Evolutionary conservation across 2,888 invertebrate genomes (phyloP).

Genomic region (Tolmerus cingulatus): DNA sequence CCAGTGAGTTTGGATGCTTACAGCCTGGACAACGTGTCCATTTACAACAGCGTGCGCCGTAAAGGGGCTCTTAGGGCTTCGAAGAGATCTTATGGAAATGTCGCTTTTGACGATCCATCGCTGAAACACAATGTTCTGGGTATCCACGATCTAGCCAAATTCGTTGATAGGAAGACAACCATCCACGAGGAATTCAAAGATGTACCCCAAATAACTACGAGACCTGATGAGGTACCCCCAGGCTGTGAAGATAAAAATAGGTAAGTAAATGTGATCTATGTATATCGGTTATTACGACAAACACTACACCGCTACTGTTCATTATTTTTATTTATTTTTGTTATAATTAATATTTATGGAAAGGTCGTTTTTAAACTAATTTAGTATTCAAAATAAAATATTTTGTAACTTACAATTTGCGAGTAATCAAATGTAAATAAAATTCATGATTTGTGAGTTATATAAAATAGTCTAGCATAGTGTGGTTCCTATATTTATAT

Average conservation of each 20-base stretch:
- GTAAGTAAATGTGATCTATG: conserved; percentile 51
- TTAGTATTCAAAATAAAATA: no score
- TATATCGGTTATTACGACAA: no score
- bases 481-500: no score
- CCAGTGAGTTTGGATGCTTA: conserved; percentile 89
- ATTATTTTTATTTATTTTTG: no score
- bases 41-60: conserved; percentile 78
- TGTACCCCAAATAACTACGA: conserved; percentile 80
- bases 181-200: conserved; percentile 83
- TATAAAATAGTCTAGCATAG: no score
- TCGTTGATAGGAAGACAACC: conserved; percentile 73
- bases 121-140: conserved; percentile 76
- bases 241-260: conserved; percentile 91
- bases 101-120: conserved; percentile 87
- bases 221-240: conserved; percentile 82
- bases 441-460: no score
- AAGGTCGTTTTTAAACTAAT: not conserved
- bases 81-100: conserved; percentile 88
- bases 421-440: no score
- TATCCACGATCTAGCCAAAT: conserved; percentile 79
- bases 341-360: no score
- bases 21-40: conserved; percentile 88
- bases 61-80: conserved; percentile 79
- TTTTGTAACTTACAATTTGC: no score
- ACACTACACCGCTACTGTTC: no score